A percentile compares a stretch with the other conserved stretches of the same genome.
These are phyloP conservation scores for Mixornis gularis DNA, from an alignment of 2,113 vertebrate genomes.

Conservation along the genomic window DNA sequence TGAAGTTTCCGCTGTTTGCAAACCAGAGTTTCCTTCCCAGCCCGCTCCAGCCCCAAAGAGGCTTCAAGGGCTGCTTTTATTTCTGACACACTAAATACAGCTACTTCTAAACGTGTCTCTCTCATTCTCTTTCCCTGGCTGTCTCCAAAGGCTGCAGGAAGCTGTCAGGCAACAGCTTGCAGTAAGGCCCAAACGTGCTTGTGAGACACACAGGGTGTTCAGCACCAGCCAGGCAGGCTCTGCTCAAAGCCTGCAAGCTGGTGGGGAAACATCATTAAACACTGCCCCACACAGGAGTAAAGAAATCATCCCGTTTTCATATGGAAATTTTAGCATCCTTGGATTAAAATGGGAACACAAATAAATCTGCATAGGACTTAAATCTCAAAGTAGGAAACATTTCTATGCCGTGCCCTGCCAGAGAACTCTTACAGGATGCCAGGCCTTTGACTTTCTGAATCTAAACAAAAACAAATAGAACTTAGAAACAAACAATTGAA, in stretches of 20 bases:
- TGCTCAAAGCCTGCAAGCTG: not conserved
- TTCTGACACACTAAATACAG: constrained; percentile 16
- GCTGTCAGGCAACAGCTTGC: not conserved
- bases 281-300: not conserved
- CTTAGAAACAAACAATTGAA: not conserved
- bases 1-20: constrained; percentile 29
- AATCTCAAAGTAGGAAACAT: not conserved
- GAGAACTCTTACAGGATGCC: not conserved
- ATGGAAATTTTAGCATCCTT: not conserved
- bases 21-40: not conserved
- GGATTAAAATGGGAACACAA: not conserved
- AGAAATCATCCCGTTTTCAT: not conserved
- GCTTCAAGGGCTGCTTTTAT: constrained; percentile 30
- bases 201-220: not conserved
- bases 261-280: not conserved
- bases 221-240: not conserved
- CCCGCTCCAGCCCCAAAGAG: not conserved
- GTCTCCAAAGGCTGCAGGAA: constrained; percentile 16
- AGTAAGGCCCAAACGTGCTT: not conserved
- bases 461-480: not conserved
- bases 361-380: not conserved
- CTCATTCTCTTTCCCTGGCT: not conserved
- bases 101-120: not conserved
- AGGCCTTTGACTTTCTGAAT: not conserved
- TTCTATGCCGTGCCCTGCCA: not conserved